Percentiles rank a stretch among this genome's conserved stretches.
These are phyloP conservation scores for Hanleya hanleyi DNA, from an alignment of 2,888 invertebrate genomes.

Conservation along the genomic window DNA sequence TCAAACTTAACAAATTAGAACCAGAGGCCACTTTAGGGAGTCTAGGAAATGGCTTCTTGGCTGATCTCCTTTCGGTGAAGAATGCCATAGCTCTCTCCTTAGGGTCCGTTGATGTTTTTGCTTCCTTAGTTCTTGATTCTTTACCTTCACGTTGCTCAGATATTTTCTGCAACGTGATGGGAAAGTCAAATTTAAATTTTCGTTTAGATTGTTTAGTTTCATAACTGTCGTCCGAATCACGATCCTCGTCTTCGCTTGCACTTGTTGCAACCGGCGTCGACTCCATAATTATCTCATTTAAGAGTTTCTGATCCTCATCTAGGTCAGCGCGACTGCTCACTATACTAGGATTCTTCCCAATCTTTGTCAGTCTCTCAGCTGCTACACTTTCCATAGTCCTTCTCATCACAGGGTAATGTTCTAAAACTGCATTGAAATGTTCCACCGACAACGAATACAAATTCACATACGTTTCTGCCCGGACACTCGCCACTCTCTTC, in stretches of 20 bases:
- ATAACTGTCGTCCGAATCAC: constrained; percentile 66
- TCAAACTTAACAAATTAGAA: constrained; percentile 61
- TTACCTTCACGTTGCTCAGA: constrained; percentile 62
- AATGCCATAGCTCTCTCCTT: constrained; percentile 44
- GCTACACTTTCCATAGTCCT: constrained; percentile 99
- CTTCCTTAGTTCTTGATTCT: constrained; percentile 15
- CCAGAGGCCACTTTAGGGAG: constrained; percentile 64
- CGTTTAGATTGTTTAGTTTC: constrained; percentile 57
- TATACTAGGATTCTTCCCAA: constrained; percentile 91
- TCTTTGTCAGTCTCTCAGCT: constrained; percentile 97
- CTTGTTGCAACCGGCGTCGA: constrained; percentile 68
- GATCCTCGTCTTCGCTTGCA: constrained; percentile 65
- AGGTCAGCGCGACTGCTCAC: constrained; percentile 71
- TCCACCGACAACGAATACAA: constrained; percentile 98
- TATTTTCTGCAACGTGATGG: constrained; percentile 61
- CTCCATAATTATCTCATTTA: constrained; percentile 69
- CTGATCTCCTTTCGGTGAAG: constrained; percentile 40
- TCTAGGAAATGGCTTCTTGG: constrained; percentile 40
- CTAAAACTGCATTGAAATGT: constrained; percentile 97
- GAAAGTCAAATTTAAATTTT: constrained; percentile 65
- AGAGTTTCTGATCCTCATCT: constrained; percentile 71
- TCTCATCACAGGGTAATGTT: constrained; percentile 98
- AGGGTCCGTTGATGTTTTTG: background rate
- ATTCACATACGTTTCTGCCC: constrained; percentile 98
- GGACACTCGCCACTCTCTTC: constrained; percentile 95